Percentiles rank a stretch among this genome's conserved stretches.
Evolutionary conservation across 2,888 invertebrate genomes (phyloP).

Genomic region (Pecten maximus): DNA sequence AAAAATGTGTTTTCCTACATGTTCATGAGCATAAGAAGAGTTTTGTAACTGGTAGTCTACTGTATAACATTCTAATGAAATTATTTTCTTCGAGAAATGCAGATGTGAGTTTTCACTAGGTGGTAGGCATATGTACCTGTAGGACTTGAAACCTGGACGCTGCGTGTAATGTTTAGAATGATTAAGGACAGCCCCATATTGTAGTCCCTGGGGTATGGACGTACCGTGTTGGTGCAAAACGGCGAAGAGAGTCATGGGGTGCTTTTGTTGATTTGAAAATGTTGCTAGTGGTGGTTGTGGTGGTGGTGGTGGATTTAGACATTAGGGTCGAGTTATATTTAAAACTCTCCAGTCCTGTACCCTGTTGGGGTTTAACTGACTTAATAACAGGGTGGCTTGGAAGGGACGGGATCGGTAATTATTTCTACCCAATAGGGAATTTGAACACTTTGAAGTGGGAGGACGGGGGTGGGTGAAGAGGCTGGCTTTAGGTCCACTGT

Average conservation of each 20-base stretch:
- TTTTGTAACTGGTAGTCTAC: not conserved
- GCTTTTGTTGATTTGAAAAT: not conserved
- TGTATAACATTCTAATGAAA: not conserved
- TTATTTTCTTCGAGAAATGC: not conserved
- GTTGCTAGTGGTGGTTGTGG: not conserved
- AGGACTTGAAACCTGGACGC: not conserved
- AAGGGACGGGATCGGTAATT: not conserved
- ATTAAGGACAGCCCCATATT: not conserved
- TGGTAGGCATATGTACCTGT: not conserved
- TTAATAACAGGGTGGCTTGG: not conserved
- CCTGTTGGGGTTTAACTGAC: not conserved
- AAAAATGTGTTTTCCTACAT: too few relatives aligned
- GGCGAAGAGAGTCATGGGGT: not conserved
- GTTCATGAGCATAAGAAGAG: not conserved
- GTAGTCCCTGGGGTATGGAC: not conserved
- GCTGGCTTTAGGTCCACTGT: not conserved
- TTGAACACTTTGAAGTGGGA: not conserved
- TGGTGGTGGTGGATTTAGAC: not conserved
- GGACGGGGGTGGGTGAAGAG: not conserved
- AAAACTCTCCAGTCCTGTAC: not conserved
- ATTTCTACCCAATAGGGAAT: not conserved
- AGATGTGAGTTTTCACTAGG: constrained; percentile 8
- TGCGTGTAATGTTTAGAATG: not conserved
- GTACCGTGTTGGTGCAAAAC: not conserved
- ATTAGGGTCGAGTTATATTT: not conserved